A percentile compares a stretch with the other conserved stretches of the same genome.
phyloP scores from a whole-genome alignment of 1,140 invertebrate species.

The Thaumetopoea pityocampa region DNA sequence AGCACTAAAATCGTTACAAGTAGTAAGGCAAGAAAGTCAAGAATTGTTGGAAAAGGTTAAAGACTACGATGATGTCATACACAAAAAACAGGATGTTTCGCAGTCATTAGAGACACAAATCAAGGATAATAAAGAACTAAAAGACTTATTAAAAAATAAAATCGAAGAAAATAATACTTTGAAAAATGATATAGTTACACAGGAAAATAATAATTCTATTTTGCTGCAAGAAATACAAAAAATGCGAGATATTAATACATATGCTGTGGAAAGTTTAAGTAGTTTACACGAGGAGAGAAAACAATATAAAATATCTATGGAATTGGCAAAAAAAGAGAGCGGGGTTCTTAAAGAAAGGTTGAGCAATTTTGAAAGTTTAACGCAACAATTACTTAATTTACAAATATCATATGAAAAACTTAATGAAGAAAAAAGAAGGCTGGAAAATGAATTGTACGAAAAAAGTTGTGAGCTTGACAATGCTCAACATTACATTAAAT shows the following conservation, averaged over 20 bases:
- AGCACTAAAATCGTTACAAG: constrained; percentile 36
- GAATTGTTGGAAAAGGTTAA: constrained; percentile 40
- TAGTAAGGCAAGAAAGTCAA: constrained; percentile 46
- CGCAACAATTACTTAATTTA: constrained; percentile 31
- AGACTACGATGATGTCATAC: constrained; percentile 24
- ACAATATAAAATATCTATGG: constrained; percentile 40
- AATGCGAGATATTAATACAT: constrained; percentile 34
- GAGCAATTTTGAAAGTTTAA: constrained; percentile 31
- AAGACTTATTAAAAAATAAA: constrained; percentile 16
- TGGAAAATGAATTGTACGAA: constrained; percentile 36
- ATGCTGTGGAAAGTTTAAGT: constrained; percentile 28
- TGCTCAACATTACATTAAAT: constrained; percentile 27
- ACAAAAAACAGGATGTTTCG: constrained; percentile 19
- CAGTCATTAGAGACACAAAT: constrained; percentile 10
- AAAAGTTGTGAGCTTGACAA: constrained; percentile 39
- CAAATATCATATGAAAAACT: constrained; percentile 36
- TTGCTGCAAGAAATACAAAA: constrained; percentile 44
- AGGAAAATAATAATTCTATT: constrained; percentile 29
- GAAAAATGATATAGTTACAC: constrained; percentile 17
- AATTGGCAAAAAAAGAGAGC: constrained; percentile 43
- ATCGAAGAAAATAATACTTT: constrained; percentile 27
- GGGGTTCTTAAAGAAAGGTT: constrained; percentile 34
- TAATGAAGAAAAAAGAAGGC: constrained; percentile 34
- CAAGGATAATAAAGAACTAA: constrained; percentile 19
- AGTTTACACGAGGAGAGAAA: constrained; percentile 41